Conservation (phyloP, 2,888 invertebrate species). For the Achlya flavicornis region DNA sequence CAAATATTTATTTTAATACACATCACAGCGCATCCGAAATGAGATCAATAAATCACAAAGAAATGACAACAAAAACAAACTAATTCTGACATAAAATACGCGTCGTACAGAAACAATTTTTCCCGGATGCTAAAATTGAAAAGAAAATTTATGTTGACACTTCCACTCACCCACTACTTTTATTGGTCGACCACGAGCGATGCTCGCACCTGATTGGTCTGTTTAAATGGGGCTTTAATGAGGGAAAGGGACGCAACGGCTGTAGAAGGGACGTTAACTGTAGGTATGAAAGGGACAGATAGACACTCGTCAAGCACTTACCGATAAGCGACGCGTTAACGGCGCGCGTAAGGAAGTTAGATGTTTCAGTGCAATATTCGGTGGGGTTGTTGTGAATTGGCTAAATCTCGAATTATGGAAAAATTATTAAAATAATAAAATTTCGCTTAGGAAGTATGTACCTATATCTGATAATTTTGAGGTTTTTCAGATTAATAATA, state of each 20-base stretch:
- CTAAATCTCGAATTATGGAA: slow-evolving; percentile 10
- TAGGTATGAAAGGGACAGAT: slow-evolving; percentile 65
- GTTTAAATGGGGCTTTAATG: slow-evolving; percentile 70
- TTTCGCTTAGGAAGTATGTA: no score
- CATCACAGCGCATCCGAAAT: background rate
- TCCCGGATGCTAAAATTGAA: slow-evolving; percentile 56
- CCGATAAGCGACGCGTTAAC: slow-evolving; percentile 69
- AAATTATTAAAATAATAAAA: background rate
- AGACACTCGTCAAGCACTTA: slow-evolving; percentile 81
- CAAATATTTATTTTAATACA: background rate
- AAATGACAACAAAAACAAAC: slow-evolving; percentile 26
- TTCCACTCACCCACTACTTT: slow-evolving; percentile 75
- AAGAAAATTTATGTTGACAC: slow-evolving; percentile 79
- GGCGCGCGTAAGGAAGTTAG: slow-evolving; percentile 68
- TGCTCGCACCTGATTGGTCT: slow-evolving; percentile 67
- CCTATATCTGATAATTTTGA: no score
- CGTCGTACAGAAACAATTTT: slow-evolving; percentile 36
- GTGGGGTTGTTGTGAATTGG: slow-evolving; percentile 52
- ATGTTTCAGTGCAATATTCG: slow-evolving; percentile 52
- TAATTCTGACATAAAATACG: slow-evolving; percentile 25
- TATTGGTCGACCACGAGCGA: slow-evolving; percentile 74
- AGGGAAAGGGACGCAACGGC: slow-evolving; percentile 61
- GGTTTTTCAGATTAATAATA: no score
- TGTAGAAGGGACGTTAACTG: slow-evolving; percentile 42
- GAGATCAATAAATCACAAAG: slow-evolving; percentile 18